Percentiles rank a stretch among this genome's conserved stretches.
These are phyloP conservation scores for Dicroscelio sp. DNA, from an alignment of 2,888 invertebrate genomes.

Conservation along the genomic window DNA sequence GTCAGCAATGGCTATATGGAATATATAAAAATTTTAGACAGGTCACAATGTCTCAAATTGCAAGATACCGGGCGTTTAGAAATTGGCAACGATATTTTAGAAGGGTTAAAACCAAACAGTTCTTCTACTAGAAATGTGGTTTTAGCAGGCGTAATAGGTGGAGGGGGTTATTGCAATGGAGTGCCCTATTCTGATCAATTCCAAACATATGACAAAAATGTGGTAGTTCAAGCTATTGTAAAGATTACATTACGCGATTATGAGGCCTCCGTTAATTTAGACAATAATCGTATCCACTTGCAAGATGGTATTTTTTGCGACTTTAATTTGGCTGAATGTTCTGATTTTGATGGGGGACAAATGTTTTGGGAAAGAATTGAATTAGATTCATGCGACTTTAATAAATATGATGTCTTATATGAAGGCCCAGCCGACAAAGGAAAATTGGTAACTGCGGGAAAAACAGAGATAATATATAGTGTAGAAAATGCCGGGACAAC, in stretches of 20 bases:
- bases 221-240: conserved; percentile 63
- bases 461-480: conserved; percentile 45
- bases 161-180: conserved; percentile 72
- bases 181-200: conserved; percentile 77
- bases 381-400: not conserved
- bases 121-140: not conserved
- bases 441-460: not conserved
- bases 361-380: conserved; percentile 53
- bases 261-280: conserved; percentile 24
- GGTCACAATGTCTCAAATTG: not conserved
- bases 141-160: conserved; percentile 27
- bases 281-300: conserved; percentile 57
- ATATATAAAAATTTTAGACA: not conserved
- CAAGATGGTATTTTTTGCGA: conserved; percentile 35
- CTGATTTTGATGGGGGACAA: conserved; percentile 65
- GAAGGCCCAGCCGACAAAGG: conserved; percentile 62
- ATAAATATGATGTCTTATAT: not conserved
- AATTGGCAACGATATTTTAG: not conserved
- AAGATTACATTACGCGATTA: conserved; percentile 46
- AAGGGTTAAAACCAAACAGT: not conserved
- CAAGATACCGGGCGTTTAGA: not conserved
- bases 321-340: conserved; percentile 30
- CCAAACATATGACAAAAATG: conserved; percentile 74
- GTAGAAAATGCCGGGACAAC: conserved; percentile 61
- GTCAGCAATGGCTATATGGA: not conserved